Evolutionary conservation across 2,888 invertebrate genomes (phyloP), one percentile per base, ranked within the genome.

Genomic region (Fissipunctia ypsillon): DNA sequence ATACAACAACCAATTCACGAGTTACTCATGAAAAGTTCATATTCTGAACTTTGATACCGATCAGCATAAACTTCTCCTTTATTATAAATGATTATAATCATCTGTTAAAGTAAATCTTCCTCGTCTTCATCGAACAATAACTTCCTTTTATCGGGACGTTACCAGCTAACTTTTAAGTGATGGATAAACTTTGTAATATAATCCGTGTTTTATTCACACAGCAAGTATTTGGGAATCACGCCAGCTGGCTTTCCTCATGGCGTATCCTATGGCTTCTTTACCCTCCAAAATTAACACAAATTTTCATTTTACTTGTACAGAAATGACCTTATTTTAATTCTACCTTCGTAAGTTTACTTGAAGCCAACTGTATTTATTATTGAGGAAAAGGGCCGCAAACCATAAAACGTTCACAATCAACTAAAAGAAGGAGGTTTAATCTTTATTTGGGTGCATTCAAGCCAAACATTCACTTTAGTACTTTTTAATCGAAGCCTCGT

Each of bases 181-280:
- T 87, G 86, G 84, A 73, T 82, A 85, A 87, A 87, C 86, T 87
- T 87, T 66, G 81, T 83, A 81, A 87, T 85, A 82, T 87, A 85
- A 87, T 85, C 81, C 80, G 71, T 61, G 61, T 85, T 86, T 84
- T 82, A 84, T 84, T 80, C 86, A 79, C 78, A 85, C 76, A 78
- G 73, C 73, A 76, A 66, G 66, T 79, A 78, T 85, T 84, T 82
- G 78, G 60, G 79, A 79, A 76, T 83, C 73, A 81, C 76, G 72
- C 71, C 83, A 83, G 79, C 76, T 84, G 83, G 76, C 61, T 69
- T 69, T 65, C 56, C 45, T 68, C 61, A 56, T 71, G 57, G 77
- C 71, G 65, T 64, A 59, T 56, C 59, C 74, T 71, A 70, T 76
- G 78, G 76, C 67, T 75, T 82, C 82, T 75, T 77, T 66, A 43